phyloP scores from a whole-genome alignment of 2,797 vertebrate species.

The Valencia hispanica region DNA sequence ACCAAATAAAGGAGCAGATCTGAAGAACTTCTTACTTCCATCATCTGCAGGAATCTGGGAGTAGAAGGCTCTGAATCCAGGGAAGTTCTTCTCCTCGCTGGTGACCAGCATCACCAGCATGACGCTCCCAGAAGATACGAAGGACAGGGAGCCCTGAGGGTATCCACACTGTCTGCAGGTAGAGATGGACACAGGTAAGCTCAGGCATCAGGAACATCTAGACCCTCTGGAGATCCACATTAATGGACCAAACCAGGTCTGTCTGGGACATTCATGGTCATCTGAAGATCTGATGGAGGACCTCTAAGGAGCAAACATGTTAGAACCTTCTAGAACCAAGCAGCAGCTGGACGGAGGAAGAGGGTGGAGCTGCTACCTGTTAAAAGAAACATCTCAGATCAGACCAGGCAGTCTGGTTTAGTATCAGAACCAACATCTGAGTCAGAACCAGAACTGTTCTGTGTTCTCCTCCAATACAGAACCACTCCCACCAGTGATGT shows the following conservation, averaged over 20 bases:
- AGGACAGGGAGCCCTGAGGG: conserved; percentile 85
- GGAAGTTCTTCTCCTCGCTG: conserved; percentile 83
- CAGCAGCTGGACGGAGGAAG: not conserved
- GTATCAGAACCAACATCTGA: not conserved
- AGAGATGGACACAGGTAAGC: not conserved
- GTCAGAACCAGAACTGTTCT: not conserved
- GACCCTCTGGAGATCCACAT: too few species aligned
- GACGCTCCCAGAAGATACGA: conserved; percentile 91
- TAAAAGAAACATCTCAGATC: too few species aligned
- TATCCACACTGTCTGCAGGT: conserved; percentile 86
- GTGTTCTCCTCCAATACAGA: not conserved
- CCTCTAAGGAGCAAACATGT: too few species aligned
- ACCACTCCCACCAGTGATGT: not conserved
- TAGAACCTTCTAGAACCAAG: too few species aligned
- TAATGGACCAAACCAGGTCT: too few species aligned
- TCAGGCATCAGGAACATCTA: not conserved
- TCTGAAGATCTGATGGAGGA: too few species aligned
- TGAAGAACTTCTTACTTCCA: conserved; percentile 63
- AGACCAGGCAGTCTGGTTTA: too few species aligned
- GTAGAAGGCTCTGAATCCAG: conserved; percentile 88
- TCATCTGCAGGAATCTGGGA: conserved; percentile 82
- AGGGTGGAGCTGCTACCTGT: not conserved
- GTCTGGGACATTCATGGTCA: too few species aligned
- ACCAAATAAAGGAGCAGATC: not conserved
- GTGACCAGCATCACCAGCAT: conserved; percentile 88